phyloP scores from a whole-genome alignment of 1,140 invertebrate species.

The Geopemphigus sp. region DNA sequence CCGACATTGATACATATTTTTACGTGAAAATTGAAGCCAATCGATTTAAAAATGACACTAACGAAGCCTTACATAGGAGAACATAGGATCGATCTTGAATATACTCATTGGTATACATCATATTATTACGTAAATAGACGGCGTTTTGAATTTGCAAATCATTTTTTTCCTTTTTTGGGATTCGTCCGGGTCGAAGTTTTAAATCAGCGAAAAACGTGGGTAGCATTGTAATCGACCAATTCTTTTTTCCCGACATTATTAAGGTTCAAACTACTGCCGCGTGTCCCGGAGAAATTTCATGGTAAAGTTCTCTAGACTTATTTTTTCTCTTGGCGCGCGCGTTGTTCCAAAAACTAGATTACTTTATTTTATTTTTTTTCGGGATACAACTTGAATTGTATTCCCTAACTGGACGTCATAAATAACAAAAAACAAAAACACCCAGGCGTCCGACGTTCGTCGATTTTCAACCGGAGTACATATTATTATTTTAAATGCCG shows the following conservation, averaged over 20 bases:
- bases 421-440: conserved; percentile 1
- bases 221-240: conserved; percentile 36
- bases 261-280: conserved; percentile 9
- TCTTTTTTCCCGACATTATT: not conserved
- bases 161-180: conserved; percentile 34
- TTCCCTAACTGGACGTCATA: not conserved
- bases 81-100: not conserved
- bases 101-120: not conserved
- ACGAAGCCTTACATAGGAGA: not conserved
- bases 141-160: conserved; percentile 19
- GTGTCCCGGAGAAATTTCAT: conserved; percentile 4
- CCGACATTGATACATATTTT: not conserved
- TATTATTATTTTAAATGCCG: not conserved
- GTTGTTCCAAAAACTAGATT: conserved; percentile 24
- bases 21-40: not conserved
- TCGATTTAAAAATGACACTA: not conserved
- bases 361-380: conserved; percentile 27
- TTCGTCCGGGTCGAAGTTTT: conserved; percentile 39
- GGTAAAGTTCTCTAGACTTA: conserved; percentile 32
- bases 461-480: not conserved
- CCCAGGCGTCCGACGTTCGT: not conserved
- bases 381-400: conserved; percentile 5
- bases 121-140: conserved; percentile 20
- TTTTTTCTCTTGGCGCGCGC: not conserved
- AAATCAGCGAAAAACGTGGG: conserved; percentile 32